Base-by-base conservation (phyloP, 1,140 invertebrate genomes). In the Rhynchophorus ferrugineus region DNA sequence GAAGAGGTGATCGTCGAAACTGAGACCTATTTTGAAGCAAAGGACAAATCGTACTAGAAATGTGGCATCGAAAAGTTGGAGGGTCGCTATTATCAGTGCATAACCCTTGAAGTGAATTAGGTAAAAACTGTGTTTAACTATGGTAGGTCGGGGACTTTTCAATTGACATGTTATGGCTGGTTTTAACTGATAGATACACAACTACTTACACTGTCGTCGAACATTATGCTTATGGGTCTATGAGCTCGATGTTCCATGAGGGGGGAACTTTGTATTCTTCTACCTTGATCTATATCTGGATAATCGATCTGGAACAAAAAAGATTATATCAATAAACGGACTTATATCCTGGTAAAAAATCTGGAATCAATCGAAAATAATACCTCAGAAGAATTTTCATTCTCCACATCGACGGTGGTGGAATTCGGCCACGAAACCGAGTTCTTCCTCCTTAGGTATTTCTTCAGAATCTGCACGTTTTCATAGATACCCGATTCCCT, bases 291-390 rank as follows among this genome's bases (percentile, higher is more conserved):
- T 35, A 81, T 78, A 74, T 87, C 84, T 56, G 85, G 83, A 70
- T 87, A 87, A 68, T 87, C 85, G 70, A 89, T 87, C 86, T 89
- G 75, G 76, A 80, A 63, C 45, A 60, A 64, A 59, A 58, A 58
- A 44, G 24, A 20, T 3, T 6, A 42, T 18, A 11, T 6, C 3
- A n/a, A 42, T 18, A n/a, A 17, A 17, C 9, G 5, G 8, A 14
- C 3, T 17, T n/a, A 39, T n/a, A n/a, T 7, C 3, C 13, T 14
- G 13, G 3, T 8, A 8, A 37, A 37, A n/a, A 37, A 37, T 13
- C n/a, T n/a, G n/a, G n/a, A n/a, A 37, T 13, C 3, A 6, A 37
- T 14, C 35, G 13, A 37, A 5, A 37, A 37, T n/a, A 6, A 17
- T n/a, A 33, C 35, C 33, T 45, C 37, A 35, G 37, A 24, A 11